phyloP scores from a whole-genome alignment of 1,140 invertebrate species.

The Papilio xuthus region DNA sequence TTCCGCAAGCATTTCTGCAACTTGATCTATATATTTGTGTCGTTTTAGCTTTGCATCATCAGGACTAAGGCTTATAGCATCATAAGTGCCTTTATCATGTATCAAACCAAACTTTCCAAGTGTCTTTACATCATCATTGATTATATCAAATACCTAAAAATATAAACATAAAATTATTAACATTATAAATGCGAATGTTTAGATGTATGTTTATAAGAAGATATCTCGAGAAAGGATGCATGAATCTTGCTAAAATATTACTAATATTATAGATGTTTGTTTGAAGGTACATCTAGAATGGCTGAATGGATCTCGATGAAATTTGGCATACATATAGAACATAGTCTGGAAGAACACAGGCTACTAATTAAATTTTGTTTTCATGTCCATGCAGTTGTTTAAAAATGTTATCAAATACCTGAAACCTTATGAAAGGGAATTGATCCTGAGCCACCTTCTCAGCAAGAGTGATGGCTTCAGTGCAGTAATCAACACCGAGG shows the following conservation, averaged over 20 bases:
- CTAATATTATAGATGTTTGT: too few species aligned
- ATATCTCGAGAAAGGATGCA: too few species aligned
- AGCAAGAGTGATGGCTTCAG: constrained; percentile 89
- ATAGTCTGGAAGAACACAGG: too few species aligned
- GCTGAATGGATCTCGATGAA: too few species aligned
- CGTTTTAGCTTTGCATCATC: constrained; percentile 85
- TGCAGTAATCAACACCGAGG: constrained; percentile 92
- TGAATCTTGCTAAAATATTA: too few species aligned
- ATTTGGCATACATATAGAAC: too few species aligned
- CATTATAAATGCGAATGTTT: too few species aligned
- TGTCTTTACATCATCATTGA: constrained; percentile 62
- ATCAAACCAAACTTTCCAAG: constrained; percentile 84
- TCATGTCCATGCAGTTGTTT: too few species aligned
- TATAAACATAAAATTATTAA: not conserved
- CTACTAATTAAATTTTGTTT: too few species aligned
- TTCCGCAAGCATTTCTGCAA: constrained; percentile 83
- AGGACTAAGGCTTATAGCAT: constrained; percentile 92
- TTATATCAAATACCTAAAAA: constrained; percentile 83
- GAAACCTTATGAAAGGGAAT: constrained; percentile 81
- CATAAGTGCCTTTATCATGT: constrained; percentile 97
- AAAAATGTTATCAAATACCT: constrained; percentile 75
- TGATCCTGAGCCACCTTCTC: constrained; percentile 84
- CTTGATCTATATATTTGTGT: constrained; percentile 86
- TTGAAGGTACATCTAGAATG: too few species aligned
- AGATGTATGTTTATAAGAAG: too few species aligned